Evolutionary conservation across 1,140 invertebrate genomes (phyloP), one percentile per base, ranked within the genome.

Genomic region (Halyomorpha halys): DNA sequence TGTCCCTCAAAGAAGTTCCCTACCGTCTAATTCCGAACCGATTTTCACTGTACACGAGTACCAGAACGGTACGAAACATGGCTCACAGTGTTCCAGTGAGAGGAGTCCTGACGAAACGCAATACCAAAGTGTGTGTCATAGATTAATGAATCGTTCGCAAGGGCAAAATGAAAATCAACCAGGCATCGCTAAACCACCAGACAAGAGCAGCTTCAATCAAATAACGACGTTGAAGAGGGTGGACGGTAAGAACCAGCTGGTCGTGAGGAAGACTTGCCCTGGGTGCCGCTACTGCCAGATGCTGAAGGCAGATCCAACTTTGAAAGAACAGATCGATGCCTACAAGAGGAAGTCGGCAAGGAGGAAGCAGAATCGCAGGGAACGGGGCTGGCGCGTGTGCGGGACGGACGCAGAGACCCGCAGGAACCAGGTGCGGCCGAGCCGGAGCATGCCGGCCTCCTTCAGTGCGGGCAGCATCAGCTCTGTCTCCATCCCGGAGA

Each of bases 241-340:
- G 3, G n/a, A 30, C n/a, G 45, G 27, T 14, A 34, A 56, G 15
- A 66, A 63, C 13, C 34, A 61, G 39, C 45, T 65, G 61, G 67
- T 65, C 1, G 44, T 61, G 1, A 59, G 63, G 47, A 66, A 66
- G 30, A 62, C 68, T 2, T 69, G 68, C 49, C 51, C 44, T 18
- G 68, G 68, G 13, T 69, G 68, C 60, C 45, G 68, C 16, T 66
- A 69, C 34, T 68, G 68, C 59, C 65, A 66, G 25, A 64, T 67
- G 62, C 39, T 67, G 45, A 67, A 67, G 34, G 66, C 66, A 11
- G 66, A 67, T 49, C 66, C 66, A 2, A 67, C 66, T 3, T 30
- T 67, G 16, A 67, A 67, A 47, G 66, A 67, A 53, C 66, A 67
- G 21, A 67, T 67, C n/a, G 66, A 67, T 25, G 66, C 66, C 15